Base-by-base conservation (phyloP, 1,140 invertebrate species). In the Scaptodrosophila lebanonensis region DNA sequence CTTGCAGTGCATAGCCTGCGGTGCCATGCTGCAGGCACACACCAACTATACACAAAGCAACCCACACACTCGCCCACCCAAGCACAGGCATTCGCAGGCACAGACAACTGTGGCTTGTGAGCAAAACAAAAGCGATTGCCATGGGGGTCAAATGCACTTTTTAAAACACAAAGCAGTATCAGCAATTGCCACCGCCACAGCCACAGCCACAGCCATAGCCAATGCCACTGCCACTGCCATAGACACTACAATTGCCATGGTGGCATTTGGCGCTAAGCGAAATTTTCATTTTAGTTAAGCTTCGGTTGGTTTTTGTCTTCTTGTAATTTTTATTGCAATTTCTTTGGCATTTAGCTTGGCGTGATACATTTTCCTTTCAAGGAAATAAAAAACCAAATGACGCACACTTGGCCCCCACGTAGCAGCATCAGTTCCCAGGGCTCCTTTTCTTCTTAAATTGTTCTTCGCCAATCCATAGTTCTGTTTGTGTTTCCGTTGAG, bases 381-480 rank as follows among this genome's bases (percentile, higher is more conserved):
- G 60, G 60, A 63, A 63, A 63, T 63, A 58, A 63, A 63, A 63
- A 63, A 53, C 60, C 53, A 58, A 58, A 47, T 47, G 60, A 51
- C 27, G 20, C 38, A 47, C 39, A 25, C 22, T 4, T 25, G 22
- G 33, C 27, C 47, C 51, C n/a, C 22, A 25, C 3, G 3, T 25
- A 25, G 22, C 22, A 4, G 3, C 22, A 8, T 3, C 22, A 25
- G 3, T 3, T 25, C 3, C 22, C 3, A 25, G 22, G 22, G 22
- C 22, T n/a, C n/a, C n/a, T n/a, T n/a, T n/a, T n/a, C n/a, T n/a
- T n/a, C n/a, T n/a, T n/a, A n/a, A n/a, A n/a, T n/a, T n/a, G n/a
- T n/a, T n/a, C n/a, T n/a, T n/a, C n/a, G n/a, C n/a, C n/a, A n/a
- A n/a, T n/a, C n/a, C n/a, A n/a, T n/a, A n/a, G 32, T 11, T 17